phyloP scores from a whole-genome alignment of 2,113 vertebrate species.

The Rattus rattus region DNA sequence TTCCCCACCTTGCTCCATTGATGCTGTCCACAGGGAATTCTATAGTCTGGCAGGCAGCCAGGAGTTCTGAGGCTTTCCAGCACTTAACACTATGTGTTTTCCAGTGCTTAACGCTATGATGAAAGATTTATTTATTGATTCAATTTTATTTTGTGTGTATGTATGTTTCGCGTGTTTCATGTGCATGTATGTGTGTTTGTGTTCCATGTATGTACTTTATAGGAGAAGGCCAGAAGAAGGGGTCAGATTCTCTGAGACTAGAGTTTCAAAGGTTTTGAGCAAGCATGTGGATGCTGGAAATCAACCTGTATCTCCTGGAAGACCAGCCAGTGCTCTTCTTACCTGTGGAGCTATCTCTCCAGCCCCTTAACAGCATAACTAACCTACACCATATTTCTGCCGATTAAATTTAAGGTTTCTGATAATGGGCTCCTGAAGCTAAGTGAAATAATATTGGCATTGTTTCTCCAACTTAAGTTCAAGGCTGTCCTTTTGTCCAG shows the following conservation, averaged over 20 bases:
- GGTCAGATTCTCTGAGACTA: background rate
- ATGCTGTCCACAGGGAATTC: background rate
- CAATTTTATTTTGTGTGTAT: background rate
- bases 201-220: background rate
- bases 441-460: background rate
- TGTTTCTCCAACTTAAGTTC: background rate
- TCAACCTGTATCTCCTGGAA: background rate
- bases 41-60: background rate
- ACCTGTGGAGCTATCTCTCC: background rate
- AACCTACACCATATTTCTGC: background rate
- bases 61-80: fast-evolving
- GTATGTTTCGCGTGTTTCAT: background rate
- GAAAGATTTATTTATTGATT: background rate
- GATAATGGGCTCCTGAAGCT: background rate
- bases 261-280: background rate
- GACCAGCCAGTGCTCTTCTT: background rate
- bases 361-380: background rate
- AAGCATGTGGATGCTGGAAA: background rate
- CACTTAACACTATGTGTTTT: no score
- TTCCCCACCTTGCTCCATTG: background rate
- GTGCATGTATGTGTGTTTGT: background rate
- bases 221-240: background rate
- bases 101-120: background rate
- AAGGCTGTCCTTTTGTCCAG: background rate
- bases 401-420: background rate